phyloP scores from a whole-genome alignment of 2,888 invertebrate species.

The Chymomyza amoena region DNA sequence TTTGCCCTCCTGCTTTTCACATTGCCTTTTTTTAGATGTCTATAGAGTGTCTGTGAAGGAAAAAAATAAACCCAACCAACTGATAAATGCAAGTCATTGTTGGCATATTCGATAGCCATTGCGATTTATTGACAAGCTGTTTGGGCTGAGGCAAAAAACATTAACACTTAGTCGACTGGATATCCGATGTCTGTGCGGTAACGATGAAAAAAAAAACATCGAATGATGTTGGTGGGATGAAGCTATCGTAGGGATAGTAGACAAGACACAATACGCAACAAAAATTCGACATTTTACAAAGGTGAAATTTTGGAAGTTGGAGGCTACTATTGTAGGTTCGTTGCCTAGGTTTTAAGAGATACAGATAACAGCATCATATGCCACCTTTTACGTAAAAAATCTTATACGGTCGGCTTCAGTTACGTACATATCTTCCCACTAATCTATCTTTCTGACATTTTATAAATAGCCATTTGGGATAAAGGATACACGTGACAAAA shows the following conservation, averaged over 20 bases:
- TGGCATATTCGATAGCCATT: constrained; percentile 16
- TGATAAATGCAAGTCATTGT: constrained; percentile 25
- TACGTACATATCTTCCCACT: no score
- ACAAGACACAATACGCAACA: neutral
- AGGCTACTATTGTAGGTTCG: no score
- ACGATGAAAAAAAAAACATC: neutral
- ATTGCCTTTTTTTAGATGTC: neutral
- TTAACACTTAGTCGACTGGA: neutral
- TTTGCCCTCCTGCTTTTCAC: constrained; percentile 4
- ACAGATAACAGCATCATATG: no score
- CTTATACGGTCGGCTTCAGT: no score
- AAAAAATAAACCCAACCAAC: neutral
- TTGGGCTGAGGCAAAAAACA: neutral
- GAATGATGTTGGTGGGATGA: neutral
- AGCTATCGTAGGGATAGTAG: no score
- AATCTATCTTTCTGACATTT: no score
- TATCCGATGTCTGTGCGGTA: neutral
- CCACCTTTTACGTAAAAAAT: no score
- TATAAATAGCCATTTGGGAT: no score
- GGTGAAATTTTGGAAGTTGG: no score
- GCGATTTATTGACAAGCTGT: constrained; percentile 20
- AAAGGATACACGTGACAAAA: no score
- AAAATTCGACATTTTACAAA: no score
- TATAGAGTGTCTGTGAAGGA: neutral
- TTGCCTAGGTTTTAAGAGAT: no score